A percentile compares a stretch with the other conserved stretches of the same genome.
phyloP scores from a whole-genome alignment of 2,113 vertebrate genomes.

The Orientallactaga bullata region DNA sequence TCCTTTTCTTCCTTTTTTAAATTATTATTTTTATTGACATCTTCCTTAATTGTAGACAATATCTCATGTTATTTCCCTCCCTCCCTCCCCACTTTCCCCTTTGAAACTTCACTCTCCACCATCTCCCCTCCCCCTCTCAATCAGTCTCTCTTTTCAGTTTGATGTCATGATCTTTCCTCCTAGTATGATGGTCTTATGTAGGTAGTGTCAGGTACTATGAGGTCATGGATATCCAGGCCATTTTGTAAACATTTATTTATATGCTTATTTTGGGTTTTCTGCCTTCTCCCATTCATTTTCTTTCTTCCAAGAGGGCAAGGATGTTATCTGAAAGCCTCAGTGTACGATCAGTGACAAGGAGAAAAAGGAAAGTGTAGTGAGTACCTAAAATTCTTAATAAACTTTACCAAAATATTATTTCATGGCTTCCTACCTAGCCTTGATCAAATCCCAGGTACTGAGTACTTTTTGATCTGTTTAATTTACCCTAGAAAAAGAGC shows the following conservation, averaged over 20 bases:
- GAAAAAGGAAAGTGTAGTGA: neutral
- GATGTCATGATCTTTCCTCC: too few species aligned
- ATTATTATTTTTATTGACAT: too few species aligned
- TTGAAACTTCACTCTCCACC: too few species aligned
- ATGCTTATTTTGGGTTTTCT: slow-evolving; percentile 1
- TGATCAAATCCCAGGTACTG: neutral
- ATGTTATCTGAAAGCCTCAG: neutral
- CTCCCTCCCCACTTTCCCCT: too few species aligned
- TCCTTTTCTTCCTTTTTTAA: too few species aligned
- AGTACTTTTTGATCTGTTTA: neutral
- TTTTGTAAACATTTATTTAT: neutral
- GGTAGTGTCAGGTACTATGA: too few species aligned
- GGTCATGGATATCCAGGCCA: too few species aligned
- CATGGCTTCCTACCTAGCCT: neutral
- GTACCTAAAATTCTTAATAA: neutral
- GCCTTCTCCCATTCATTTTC: neutral
- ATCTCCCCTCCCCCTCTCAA: too few species aligned
- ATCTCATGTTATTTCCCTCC: too few species aligned
- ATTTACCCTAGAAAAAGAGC: neutral
- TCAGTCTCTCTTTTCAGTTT: too few species aligned
- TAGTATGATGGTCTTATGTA: too few species aligned
- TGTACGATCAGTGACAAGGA: neutral
- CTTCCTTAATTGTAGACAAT: too few species aligned
- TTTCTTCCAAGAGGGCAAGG: neutral
- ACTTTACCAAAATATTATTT: neutral